Base-by-base conservation (phyloP, 2,888 invertebrate species). In the Zygaena filipendulae region DNA sequence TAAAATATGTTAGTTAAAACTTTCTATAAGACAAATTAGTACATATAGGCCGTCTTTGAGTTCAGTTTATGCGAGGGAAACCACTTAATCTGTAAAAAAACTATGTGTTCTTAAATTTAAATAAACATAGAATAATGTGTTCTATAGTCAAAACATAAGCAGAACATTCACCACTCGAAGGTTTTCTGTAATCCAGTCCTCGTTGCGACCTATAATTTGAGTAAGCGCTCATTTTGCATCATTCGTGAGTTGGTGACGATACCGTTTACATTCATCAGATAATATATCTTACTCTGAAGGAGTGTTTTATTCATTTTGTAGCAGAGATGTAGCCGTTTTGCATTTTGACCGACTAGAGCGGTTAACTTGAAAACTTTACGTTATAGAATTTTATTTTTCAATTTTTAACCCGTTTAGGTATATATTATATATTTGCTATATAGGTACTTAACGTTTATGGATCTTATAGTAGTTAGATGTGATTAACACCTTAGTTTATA, bases 271-370 rank as follows among this genome's bases (percentile, higher is more conserved):
- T 63, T 59, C 45, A 56, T 50, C 45, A 44, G 43, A 49, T 56
- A n/a, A n/a, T n/a, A n/a, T 67, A 64, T 61, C 58, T 59, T 55
- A 7, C 7, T 16, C 7, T 16, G 7, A 16, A 4, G 5, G 16
- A 7, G 16, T 16, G 4, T 16, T 16, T 49, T 38, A 32, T 36
- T 38, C 32, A 37, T 35, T 39, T 54, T 45, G 47, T 47, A 49
- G 59, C 46, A 55, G 79, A 75, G 53, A 79, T 79, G 79, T 79
- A 79, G 79, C 71, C 77, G 43, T 45, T 57, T 62, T 62, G 43
- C 38, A 49, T 42, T 42, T 46, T 28, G 40, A 52, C 77, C 77
- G 77, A 75, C 75, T 62, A 42, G 68, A 46, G 74, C 77, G 77
- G 79, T 74, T 40, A 42, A 42, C 38, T 42, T 16, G 4, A 16